Conservation (phyloP, 2,888 invertebrate genomes). For the Drosophila kanekoi region DNA sequence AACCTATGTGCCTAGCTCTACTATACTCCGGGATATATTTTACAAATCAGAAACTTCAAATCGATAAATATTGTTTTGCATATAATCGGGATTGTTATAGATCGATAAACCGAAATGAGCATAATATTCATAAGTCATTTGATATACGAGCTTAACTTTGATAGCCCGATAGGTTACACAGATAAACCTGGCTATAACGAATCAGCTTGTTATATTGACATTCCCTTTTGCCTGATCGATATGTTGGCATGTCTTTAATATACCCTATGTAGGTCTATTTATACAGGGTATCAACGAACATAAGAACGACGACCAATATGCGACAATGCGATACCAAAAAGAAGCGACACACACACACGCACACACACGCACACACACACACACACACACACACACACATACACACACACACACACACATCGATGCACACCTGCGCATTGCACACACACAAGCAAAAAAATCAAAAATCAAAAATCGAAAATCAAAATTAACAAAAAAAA, state of each 20-base stretch:
- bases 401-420: constrained; percentile 11
- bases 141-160: too few relatives aligned
- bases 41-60: not conserved
- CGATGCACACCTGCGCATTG: constrained; percentile 3
- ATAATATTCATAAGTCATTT: too few relatives aligned
- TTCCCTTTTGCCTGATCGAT: too few relatives aligned
- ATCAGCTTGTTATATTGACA: too few relatives aligned
- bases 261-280: not conserved
- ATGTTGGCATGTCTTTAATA: too few relatives aligned
- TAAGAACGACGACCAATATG: constrained; percentile 5
- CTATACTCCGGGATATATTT: not conserved
- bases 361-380: constrained; percentile 9
- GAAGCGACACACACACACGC: not conserved
- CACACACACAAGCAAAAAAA: constrained; percentile 7
- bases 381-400: not conserved
- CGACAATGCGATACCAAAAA: constrained; percentile 6
- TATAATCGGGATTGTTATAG: not conserved
- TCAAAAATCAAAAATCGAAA: constrained; percentile 24
- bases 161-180: too few relatives aligned
- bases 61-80: not conserved
- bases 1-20: too few relatives aligned
- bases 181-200: too few relatives aligned
- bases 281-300: constrained; percentile 7
- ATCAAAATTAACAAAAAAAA: constrained; percentile 20
- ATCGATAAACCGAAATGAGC: not conserved